Evolutionary conservation across 2,113 vertebrate species (phyloP).

Genomic region (Danio rerio): DNA sequence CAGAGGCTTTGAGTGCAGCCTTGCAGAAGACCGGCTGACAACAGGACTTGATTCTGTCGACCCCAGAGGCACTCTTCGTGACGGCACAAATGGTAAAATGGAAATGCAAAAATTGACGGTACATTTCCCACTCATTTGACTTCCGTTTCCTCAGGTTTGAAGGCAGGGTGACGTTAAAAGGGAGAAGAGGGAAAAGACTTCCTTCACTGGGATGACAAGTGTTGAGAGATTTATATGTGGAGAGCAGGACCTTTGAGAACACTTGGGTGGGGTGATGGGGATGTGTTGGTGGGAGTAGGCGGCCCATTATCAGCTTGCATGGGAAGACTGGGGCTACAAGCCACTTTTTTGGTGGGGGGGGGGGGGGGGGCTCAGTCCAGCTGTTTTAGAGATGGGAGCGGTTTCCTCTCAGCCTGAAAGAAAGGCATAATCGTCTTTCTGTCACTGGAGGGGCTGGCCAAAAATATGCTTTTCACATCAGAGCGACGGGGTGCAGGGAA

Average conservation of each 20-base stretch:
- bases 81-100: conserved; percentile 44
- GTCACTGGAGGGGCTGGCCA: conserved; percentile 49
- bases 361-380: conserved; percentile 33
- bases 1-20: conserved; percentile 58
- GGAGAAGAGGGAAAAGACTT: conserved; percentile 11
- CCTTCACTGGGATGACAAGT: conserved; percentile 25
- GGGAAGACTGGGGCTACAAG: conserved; percentile 24
- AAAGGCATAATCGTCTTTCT: conserved; percentile 48
- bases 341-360: background rate
- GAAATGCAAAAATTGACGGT: conserved; percentile 6
- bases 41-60: background rate
- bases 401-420: conserved; percentile 41
- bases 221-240: conserved; percentile 45
- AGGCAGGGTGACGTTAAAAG: conserved; percentile 10
- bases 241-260: conserved; percentile 27
- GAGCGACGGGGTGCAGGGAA: conserved; percentile 14
- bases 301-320: conserved; percentile 34
- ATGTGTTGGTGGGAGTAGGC: conserved; percentile 32
- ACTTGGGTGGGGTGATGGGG: conserved; percentile 22
- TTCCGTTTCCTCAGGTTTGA: background rate
- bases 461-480: conserved; percentile 61
- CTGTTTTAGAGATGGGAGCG: conserved; percentile 48
- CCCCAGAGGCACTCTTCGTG: conserved; percentile 41
- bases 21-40: conserved; percentile 43
- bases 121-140: conserved; percentile 50